Conservation (phyloP, 2,113 vertebrate species). For the Psephotus haematonotus region DNA sequence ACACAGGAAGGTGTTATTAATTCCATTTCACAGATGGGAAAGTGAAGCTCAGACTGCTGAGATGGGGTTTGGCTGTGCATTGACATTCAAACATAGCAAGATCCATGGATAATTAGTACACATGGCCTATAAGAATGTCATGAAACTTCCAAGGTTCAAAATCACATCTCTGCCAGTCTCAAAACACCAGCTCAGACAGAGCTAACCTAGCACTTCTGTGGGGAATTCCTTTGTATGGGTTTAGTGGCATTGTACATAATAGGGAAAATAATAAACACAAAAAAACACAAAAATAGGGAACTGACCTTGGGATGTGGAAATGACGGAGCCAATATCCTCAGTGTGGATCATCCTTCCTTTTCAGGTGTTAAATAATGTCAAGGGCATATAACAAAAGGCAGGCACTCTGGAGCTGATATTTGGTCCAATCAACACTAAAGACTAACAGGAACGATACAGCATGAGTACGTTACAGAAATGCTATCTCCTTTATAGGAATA, state of each 20-base stretch:
- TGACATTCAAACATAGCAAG: not conserved
- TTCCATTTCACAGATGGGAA: not conserved
- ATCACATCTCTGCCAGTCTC: not conserved
- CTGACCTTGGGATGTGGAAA: not conserved
- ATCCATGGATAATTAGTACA: not conserved
- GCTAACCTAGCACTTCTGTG: not conserved
- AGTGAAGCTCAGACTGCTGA: not conserved
- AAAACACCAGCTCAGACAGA: not conserved
- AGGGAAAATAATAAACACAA: too few species aligned
- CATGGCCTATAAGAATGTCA: not conserved
- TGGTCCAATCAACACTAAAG: not conserved
- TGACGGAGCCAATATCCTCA: not conserved
- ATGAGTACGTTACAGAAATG: not conserved
- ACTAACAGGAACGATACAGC: not conserved
- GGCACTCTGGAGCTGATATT: not conserved
- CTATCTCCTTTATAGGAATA: not conserved
- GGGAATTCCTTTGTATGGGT: accelerated
- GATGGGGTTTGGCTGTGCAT: not conserved
- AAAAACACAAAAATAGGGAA: not conserved
- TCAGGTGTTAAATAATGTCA: not conserved
- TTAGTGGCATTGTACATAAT: not conserved
- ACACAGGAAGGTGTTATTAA: not conserved
- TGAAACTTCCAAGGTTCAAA: not conserved
- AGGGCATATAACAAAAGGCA: not conserved
- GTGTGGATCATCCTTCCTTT: not conserved